These are phyloP conservation scores for Empis stercorea DNA, from an alignment of 2,888 invertebrate species.

Conservation along the genomic window DNA sequence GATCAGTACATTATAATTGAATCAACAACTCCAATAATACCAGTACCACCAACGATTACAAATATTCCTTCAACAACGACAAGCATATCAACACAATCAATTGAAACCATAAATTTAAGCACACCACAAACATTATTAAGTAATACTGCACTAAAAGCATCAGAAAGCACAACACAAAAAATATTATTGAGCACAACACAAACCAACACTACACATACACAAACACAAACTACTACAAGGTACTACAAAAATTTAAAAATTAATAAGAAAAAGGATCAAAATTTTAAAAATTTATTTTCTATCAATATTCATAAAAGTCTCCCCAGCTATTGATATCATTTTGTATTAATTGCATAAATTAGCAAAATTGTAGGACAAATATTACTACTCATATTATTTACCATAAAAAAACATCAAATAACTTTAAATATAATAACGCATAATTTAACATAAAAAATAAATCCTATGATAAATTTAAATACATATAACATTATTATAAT, in stretches of 20 bases:
- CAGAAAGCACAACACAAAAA: slow-evolving; percentile 3
- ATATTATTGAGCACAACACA: slow-evolving; percentile 5
- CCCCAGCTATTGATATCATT: too few species aligned
- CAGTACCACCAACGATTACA: background rate
- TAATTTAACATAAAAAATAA: too few species aligned
- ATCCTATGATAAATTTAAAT: too few species aligned
- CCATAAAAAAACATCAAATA: too few species aligned
- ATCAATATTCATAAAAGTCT: too few species aligned
- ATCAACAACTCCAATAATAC: slow-evolving; percentile 4
- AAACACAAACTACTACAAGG: slow-evolving; percentile 32
- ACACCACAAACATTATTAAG: slow-evolving; percentile 26
- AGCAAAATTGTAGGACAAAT: too few species aligned
- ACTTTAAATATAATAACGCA: too few species aligned
- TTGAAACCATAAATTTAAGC: slow-evolving; percentile 36
- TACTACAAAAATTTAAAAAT: slow-evolving; percentile 5
- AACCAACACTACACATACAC: slow-evolving; percentile 14
- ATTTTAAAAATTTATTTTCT: too few species aligned
- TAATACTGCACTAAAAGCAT: background rate
- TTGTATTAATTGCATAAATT: too few species aligned
- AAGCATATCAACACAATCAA: slow-evolving; percentile 29
- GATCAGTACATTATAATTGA: background rate
- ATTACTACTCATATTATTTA: too few species aligned
- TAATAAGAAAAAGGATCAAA: background rate
- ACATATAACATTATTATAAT: too few species aligned
- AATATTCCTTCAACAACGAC: slow-evolving; percentile 13